A percentile compares a stretch with the other conserved stretches of the same genome.
Evolutionary conservation across 2,113 vertebrate species (phyloP).

Genomic region (Neopipo cinnamomea): DNA sequence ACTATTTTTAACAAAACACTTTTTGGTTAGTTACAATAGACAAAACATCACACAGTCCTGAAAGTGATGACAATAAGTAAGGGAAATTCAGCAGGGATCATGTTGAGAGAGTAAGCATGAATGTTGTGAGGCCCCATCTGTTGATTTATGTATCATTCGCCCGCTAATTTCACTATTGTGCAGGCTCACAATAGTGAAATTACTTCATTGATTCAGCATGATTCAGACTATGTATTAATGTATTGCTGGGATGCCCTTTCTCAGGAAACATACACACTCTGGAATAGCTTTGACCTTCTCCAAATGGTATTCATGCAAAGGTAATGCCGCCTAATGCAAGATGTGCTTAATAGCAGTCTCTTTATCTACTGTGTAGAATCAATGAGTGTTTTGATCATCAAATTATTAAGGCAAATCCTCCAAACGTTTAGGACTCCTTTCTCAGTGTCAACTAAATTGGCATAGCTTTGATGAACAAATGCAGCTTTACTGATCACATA

Average conservation of each 20-base stretch:
- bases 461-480: background rate
- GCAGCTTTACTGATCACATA: background rate
- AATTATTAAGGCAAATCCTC: background rate
- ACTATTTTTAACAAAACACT: constrained; percentile 24
- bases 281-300: background rate
- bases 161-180: background rate
- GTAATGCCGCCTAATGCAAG: background rate
- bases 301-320: background rate
- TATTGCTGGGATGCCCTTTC: constrained; percentile 4
- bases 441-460: background rate
- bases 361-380: background rate
- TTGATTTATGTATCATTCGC: constrained; percentile 51
- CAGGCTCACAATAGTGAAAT: constrained; percentile 47
- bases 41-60: background rate
- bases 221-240: constrained; percentile 51
- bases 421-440: background rate
- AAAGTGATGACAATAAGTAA: constrained; percentile 22
- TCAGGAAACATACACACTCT: background rate
- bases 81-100: background rate
- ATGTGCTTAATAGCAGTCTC: background rate
- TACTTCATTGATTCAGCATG: constrained; percentile 51
- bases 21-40: background rate
- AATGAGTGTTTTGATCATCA: background rate
- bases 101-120: constrained; percentile 19
- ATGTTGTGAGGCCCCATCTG: constrained; percentile 27